Evolutionary conservation across 2,113 vertebrate genomes (phyloP).

Genomic region (Ailuropoda melanoleuca): DNA sequence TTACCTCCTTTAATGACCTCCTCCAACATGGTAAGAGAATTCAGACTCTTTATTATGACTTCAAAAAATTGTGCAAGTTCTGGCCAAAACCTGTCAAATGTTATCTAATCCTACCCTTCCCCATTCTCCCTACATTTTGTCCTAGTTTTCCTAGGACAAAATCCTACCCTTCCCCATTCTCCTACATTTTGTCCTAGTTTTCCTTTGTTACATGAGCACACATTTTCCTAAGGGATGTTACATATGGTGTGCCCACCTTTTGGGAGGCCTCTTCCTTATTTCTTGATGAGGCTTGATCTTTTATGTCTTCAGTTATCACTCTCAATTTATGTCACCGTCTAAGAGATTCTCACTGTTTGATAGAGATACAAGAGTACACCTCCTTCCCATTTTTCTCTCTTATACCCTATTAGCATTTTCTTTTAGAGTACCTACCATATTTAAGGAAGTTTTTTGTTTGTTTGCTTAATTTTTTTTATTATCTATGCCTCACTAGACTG

Average conservation of each 20-base stretch:
- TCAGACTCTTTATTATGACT: not conserved
- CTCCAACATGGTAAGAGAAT: not conserved
- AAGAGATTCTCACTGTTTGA: not conserved
- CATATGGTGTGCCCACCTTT: not conserved
- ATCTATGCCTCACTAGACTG: not conserved
- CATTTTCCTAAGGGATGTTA: not conserved
- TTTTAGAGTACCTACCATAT: not conserved
- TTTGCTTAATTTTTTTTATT: not conserved
- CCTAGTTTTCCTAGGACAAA: not conserved
- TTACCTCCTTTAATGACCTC: not conserved
- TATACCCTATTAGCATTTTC: not conserved
- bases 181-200: not conserved
- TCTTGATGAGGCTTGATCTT: not conserved
- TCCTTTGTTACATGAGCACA: not conserved
- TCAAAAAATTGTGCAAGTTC: not conserved
- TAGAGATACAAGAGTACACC: not conserved
- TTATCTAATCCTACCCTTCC: not conserved
- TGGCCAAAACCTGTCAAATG: not conserved
- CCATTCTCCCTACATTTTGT: not conserved
- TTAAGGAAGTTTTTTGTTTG: not conserved
- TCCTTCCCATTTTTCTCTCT: not conserved
- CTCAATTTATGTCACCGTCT: not conserved
- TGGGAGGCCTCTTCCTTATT: not conserved
- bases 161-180: fast-evolving
- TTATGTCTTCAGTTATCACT: not conserved